phyloP scores from a whole-genome alignment of 2,797 vertebrate genomes.

The Takifugu rubripes region DNA sequence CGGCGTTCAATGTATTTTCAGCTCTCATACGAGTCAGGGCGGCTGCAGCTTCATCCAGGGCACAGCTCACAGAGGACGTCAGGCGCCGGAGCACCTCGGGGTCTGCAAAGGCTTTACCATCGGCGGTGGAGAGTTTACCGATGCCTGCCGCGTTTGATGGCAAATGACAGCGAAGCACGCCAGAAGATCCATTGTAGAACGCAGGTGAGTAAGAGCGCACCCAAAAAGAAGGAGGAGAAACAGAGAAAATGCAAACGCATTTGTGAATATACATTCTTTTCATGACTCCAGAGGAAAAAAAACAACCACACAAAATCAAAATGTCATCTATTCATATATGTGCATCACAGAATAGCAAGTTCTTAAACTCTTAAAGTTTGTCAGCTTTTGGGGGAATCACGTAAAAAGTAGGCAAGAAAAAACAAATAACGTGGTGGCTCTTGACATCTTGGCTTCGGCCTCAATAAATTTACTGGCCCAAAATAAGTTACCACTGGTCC shows the following conservation, averaged over 20 bases:
- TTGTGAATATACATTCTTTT: conserved; percentile 60
- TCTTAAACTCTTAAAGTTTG: conserved; percentile 23
- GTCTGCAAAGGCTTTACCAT: conserved; percentile 99
- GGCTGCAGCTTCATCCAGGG: conserved; percentile 95
- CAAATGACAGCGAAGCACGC: conserved; percentile 76
- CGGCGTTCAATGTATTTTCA: conserved; percentile 93
- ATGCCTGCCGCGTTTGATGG: conserved; percentile 87
- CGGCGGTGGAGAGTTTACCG: conserved; percentile 99
- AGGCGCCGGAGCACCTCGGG: conserved; percentile 95
- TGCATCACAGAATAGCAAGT: conserved; percentile 4
- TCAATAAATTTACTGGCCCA: conserved; percentile 34
- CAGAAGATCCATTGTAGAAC: conserved; percentile 66
- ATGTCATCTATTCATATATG: conserved; percentile 3
- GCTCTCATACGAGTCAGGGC: conserved; percentile 97
- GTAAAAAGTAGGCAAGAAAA: conserved; percentile 1
- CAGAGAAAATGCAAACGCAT: conserved; percentile 67
- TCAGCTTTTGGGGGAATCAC: conserved; percentile 8
- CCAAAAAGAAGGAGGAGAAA: conserved; percentile 24
- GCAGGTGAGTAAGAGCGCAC: conserved; percentile 74
- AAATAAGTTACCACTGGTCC: conserved; percentile 25
- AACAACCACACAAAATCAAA: conserved; percentile 2
- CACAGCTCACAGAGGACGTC: conserved; percentile 98
- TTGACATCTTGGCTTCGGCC: conserved; percentile 28
- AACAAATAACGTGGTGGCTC: conserved; percentile 13
- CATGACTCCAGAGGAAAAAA: conserved; percentile 1